Conservation (phyloP, 2,113 vertebrate species). For the Trichomycterus rosablanca region DNA sequence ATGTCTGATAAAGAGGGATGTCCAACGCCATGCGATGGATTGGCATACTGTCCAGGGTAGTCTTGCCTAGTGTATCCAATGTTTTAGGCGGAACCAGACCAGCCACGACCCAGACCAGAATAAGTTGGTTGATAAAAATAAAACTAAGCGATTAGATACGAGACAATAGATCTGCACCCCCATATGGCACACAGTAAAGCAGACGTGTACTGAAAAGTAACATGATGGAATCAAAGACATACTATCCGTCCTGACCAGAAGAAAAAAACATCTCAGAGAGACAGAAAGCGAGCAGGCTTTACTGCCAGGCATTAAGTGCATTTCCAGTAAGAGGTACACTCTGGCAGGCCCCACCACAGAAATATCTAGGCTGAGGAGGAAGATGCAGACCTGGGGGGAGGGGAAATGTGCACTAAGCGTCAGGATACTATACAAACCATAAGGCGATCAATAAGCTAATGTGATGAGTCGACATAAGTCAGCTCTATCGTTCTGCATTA, state of each 20-base stretch:
- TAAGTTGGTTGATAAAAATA: too few relatives aligned
- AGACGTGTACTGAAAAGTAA: not conserved
- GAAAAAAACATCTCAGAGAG: slow-evolving; percentile 26
- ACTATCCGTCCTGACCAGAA: slow-evolving; percentile 22
- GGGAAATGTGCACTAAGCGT: slow-evolving; percentile 8
- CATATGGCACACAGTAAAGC: not conserved
- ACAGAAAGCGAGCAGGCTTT: slow-evolving; percentile 19
- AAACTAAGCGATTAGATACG: too few relatives aligned
- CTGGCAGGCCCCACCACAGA: slow-evolving; percentile 42
- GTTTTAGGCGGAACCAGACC: too few relatives aligned
- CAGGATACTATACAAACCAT: slow-evolving; percentile 15
- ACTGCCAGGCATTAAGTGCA: slow-evolving; percentile 44
- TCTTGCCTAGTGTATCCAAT: too few relatives aligned
- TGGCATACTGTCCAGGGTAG: too few relatives aligned
- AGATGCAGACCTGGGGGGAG: slow-evolving; percentile 1
- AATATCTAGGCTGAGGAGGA: slow-evolving; percentile 39
- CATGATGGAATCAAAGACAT: slow-evolving; percentile 5
- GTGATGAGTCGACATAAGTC: slow-evolving; percentile 34
- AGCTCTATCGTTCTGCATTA: not conserved
- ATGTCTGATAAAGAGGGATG: too few relatives aligned
- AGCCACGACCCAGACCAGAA: too few relatives aligned
- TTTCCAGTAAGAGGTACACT: slow-evolving; percentile 46
- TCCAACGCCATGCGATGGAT: too few relatives aligned
- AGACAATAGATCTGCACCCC: not conserved
- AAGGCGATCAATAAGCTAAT: slow-evolving; percentile 26